phyloP scores from a whole-genome alignment of 2,113 vertebrate species.

The Melanerpes formicivorus region DNA sequence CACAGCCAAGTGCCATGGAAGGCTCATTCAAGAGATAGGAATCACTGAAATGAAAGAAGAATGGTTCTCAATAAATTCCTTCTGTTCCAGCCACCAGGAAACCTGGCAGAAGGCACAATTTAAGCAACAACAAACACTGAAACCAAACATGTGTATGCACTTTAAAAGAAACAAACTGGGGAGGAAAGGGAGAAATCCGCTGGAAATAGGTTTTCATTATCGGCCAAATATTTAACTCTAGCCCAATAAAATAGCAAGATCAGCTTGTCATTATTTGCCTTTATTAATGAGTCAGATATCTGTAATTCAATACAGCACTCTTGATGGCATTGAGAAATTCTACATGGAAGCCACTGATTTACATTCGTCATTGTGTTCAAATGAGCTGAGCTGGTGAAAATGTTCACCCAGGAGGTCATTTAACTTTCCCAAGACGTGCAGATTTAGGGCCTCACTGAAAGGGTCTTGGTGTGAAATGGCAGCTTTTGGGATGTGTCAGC shows the following conservation, averaged over 20 bases:
- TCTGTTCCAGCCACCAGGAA: background rate
- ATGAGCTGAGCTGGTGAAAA: constrained; percentile 51
- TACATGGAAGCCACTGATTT: constrained; percentile 44
- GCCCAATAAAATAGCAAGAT: constrained; percentile 29
- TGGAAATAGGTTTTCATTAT: constrained; percentile 26
- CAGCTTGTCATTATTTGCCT: constrained; percentile 38
- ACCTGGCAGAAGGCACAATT: constrained; percentile 1
- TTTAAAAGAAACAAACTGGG: background rate
- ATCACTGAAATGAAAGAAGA: background rate
- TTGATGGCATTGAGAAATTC: constrained; percentile 14
- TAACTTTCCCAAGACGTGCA: constrained; percentile 11
- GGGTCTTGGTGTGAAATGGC: background rate
- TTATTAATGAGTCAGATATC: constrained; percentile 13
- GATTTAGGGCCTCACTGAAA: background rate
- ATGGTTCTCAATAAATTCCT: background rate
- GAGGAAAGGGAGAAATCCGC: background rate
- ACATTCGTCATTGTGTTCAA: constrained; percentile 13
- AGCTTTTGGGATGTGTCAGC: background rate
- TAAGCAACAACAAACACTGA: background rate
- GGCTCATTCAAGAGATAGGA: background rate
- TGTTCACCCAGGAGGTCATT: background rate
- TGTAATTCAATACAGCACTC: constrained; percentile 49
- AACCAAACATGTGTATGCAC: background rate
- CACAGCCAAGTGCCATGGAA: background rate
- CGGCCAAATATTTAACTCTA: constrained; percentile 31